Evolutionary conservation across 2,888 invertebrate species (phyloP).

Genomic region (Idaea biselata): DNA sequence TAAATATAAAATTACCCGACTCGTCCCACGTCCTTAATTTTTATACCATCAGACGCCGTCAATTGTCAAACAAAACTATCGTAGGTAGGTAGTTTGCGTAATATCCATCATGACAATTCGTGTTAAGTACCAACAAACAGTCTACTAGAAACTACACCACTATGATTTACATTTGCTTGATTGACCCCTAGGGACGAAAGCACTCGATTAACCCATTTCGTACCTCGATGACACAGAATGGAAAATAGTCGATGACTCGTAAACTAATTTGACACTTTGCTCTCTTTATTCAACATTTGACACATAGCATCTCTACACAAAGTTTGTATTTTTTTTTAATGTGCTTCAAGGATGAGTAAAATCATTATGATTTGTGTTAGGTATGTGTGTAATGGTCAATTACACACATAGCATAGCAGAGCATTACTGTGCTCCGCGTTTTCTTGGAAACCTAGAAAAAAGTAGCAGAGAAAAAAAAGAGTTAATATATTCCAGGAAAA

Average conservation of each 20-base stretch:
- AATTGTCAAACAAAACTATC: conserved; percentile 13
- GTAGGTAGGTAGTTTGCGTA: conserved; percentile 8
- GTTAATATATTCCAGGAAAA: no score
- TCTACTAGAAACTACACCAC: conserved; percentile 7
- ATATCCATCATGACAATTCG: conserved; percentile 9
- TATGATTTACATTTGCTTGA: conserved; percentile 19
- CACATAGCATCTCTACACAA: no score
- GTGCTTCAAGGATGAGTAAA: no score
- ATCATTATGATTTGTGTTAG: no score
- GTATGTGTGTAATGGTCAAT: no score
- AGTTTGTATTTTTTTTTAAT: no score
- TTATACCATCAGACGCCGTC: conserved; percentile 4
- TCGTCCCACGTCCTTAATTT: conserved; percentile 7
- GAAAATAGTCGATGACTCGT: neutral
- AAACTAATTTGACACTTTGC: neutral
- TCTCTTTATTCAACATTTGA: neutral
- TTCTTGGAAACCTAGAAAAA: no score
- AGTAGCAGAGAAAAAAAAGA: no score
- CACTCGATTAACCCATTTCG: conserved; percentile 15
- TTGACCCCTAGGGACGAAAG: neutral
- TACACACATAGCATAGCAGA: no score
- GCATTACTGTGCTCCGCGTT: no score
- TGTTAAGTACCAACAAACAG: conserved; percentile 12
- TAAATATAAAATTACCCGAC: conserved; percentile 8
- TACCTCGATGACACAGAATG: conserved; percentile 4